phyloP scores from a whole-genome alignment of 2,113 vertebrate species.

The Cervus canadensis region DNA sequence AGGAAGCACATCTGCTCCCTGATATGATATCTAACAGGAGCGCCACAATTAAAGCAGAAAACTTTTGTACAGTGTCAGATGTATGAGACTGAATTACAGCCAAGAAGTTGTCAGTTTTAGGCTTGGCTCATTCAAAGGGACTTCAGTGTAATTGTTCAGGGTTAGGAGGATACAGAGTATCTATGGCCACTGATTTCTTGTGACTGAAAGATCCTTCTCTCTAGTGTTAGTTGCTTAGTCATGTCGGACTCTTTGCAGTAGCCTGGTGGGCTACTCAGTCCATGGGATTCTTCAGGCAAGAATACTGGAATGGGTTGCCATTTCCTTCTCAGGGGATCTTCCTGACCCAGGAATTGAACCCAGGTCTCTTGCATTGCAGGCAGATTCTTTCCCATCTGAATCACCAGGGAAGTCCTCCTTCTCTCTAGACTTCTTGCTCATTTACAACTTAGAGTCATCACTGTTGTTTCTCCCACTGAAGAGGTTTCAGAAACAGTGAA shows the following conservation, averaged over 20 bases:
- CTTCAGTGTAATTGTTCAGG: background rate
- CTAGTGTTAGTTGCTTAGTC: background rate
- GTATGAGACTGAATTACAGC: background rate
- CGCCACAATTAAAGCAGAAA: background rate
- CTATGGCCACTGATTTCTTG: background rate
- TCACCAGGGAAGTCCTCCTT: background rate
- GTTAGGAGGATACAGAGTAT: background rate
- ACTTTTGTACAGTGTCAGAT: background rate
- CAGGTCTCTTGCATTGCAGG: background rate
- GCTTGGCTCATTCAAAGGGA: background rate
- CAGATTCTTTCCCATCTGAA: background rate
- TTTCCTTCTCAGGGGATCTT: background rate
- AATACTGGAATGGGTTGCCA: background rate
- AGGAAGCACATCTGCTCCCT: background rate
- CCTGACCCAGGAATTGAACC: background rate
- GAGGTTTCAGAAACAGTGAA: background rate
- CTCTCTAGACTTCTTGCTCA: background rate
- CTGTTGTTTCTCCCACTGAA: background rate
- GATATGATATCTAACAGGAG: background rate
- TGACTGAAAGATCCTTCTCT: background rate
- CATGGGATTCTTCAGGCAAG: background rate
- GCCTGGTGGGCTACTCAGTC: background rate
- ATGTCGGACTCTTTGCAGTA: background rate
- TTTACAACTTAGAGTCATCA: background rate
- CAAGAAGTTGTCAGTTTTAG: background rate